These are phyloP conservation scores for Drosophila sechellia DNA, from an alignment of 1,140 invertebrate species.

Conservation along the genomic window DNA sequence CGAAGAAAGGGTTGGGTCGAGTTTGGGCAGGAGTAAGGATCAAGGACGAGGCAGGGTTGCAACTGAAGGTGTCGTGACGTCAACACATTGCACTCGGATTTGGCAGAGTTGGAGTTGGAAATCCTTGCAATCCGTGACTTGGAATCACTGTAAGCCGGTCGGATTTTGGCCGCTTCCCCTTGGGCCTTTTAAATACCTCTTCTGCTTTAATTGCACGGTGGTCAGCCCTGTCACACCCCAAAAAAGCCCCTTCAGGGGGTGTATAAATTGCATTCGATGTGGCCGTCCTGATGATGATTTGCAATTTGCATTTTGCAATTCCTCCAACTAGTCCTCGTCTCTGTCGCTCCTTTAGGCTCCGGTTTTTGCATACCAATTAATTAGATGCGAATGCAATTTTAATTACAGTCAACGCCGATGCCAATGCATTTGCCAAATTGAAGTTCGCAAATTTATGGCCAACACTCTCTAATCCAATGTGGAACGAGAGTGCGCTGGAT, in stretches of 20 bases:
- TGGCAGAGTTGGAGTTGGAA: constrained; percentile 20
- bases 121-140: constrained; percentile 68
- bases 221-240: constrained; percentile 30
- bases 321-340: constrained; percentile 59
- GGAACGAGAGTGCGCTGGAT: constrained; percentile 24
- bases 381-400: constrained; percentile 85
- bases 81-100: constrained; percentile 60
- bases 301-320: constrained; percentile 71
- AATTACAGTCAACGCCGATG: constrained; percentile 71
- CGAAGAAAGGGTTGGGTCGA: not conserved
- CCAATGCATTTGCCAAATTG: constrained; percentile 71
- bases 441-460: constrained; percentile 70
- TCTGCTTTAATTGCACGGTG: constrained; percentile 56
- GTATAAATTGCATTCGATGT: constrained; percentile 47
- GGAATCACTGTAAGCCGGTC: constrained; percentile 46
- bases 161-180: constrained; percentile 51
- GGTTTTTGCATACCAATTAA: constrained; percentile 84
- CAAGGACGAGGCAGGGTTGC: constrained; percentile 57
- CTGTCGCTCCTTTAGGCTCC: constrained; percentile 29
- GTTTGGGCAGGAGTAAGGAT: constrained; percentile 9
- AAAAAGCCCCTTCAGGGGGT: constrained; percentile 9
- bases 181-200: constrained; percentile 71
- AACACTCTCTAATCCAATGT: constrained; percentile 10
- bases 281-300: constrained; percentile 42
- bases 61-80: constrained; percentile 63